These are phyloP conservation scores for Dendrolimus kikuchii DNA, from an alignment of 1,140 invertebrate species.

Conservation along the genomic window DNA sequence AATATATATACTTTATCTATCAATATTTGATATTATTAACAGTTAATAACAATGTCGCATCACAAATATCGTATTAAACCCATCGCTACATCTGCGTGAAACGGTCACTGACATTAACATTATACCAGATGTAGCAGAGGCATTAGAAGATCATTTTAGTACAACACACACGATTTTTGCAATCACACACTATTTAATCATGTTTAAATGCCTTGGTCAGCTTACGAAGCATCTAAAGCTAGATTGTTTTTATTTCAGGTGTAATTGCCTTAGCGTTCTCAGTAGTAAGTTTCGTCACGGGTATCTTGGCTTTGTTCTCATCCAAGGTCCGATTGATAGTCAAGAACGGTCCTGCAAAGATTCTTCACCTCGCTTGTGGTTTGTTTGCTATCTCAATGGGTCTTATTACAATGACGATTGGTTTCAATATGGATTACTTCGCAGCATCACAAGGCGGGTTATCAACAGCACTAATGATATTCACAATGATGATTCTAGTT, in stretches of 20 bases:
- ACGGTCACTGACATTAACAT: too few relatives aligned
- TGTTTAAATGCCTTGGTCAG: too few relatives aligned
- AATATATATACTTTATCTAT: too few relatives aligned
- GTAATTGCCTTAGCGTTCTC: constrained; percentile 55
- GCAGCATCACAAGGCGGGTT: constrained; percentile 27
- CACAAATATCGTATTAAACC: too few relatives aligned
- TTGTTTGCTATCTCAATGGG: constrained; percentile 52
- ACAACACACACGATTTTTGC: too few relatives aligned
- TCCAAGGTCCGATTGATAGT: constrained; percentile 54
- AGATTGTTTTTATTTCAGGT: constrained; percentile 40
- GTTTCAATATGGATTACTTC: constrained; percentile 56
- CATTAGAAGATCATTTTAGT: too few relatives aligned
- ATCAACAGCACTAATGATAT: constrained; percentile 43
- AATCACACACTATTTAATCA: too few relatives aligned
- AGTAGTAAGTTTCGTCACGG: constrained; percentile 50
- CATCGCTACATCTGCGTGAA: too few relatives aligned
- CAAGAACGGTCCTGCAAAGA: constrained; percentile 51
- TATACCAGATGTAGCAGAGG: too few relatives aligned
- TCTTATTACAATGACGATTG: constrained; percentile 50
- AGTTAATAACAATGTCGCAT: too few relatives aligned
- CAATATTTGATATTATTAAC: too few relatives aligned
- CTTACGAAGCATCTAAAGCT: too few relatives aligned
- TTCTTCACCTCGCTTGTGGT: constrained; percentile 49
- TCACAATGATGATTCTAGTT: constrained; percentile 44
- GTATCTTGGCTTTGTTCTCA: constrained; percentile 56